These are phyloP conservation scores for Lontra canadensis DNA, from an alignment of 2,113 vertebrate genomes.

Conservation along the genomic window DNA sequence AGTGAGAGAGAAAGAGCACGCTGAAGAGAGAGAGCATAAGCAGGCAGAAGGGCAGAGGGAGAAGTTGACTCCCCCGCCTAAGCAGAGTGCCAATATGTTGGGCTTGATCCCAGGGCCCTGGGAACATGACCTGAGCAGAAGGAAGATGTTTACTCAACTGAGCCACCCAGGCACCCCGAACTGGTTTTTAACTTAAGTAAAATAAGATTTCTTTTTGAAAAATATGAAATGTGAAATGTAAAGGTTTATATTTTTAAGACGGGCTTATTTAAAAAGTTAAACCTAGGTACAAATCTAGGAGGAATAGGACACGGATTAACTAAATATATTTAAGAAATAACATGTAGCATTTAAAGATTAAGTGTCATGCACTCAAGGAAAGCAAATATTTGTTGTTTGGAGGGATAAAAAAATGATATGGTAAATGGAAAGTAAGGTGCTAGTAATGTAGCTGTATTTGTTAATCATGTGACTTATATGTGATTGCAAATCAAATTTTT, in stretches of 20 bases:
- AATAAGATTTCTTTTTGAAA: neutral
- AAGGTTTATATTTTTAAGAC: conserved; percentile 42
- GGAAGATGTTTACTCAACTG: neutral
- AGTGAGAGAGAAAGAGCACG: neutral
- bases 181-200: conserved; percentile 49
- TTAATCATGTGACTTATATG: conserved; percentile 18
- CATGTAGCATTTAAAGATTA: conserved; percentile 30
- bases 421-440: conserved; percentile 19
- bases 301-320: neutral
- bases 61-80: neutral
- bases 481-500: conserved; percentile 12
- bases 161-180: neutral
- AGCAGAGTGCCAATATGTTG: neutral
- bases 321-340: conserved; percentile 44
- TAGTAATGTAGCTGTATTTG: neutral
- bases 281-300: conserved; percentile 23
- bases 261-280: conserved; percentile 34
- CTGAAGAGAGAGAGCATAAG: neutral
- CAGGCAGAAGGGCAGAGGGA: neutral
- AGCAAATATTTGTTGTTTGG: conserved; percentile 44
- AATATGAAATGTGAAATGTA: conserved; percentile 33
- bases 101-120: neutral
- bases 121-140: neutral
- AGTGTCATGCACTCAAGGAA: conserved; percentile 11
- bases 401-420: neutral